Evolutionary conservation across 2,888 invertebrate species (phyloP), one percentile per base, ranked within the genome.

Genomic region (Dicycla oo): DNA sequence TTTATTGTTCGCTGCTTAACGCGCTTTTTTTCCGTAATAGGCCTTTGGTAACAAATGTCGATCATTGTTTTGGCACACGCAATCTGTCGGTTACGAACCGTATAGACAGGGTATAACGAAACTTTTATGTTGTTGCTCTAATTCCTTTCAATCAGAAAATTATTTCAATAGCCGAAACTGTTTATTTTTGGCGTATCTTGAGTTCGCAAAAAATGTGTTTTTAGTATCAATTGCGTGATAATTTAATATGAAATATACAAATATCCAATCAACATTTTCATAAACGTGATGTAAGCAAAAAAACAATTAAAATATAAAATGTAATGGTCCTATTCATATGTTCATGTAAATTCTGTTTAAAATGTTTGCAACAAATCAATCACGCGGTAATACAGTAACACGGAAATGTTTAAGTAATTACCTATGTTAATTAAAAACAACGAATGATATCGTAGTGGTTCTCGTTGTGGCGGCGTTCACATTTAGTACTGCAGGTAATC

Each of bases 31-130:
- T 88, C 85, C 86, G 88, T 90, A 89, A 91, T 88, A 90, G 88
- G 84, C 87, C 85, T 89, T 89, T 87, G 87, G 88, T 87, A 91
- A 92, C 88, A 91, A 91, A 91, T 87, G 90, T 86, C 88, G 90
- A 93, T 93, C 89, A 93, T 93, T 93, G 92, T 93, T 92, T 93
- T 90, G 85, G 87, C 84, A 89, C 93, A 94, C 93, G 94, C 94
- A 92, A 94, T 91, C 90, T 86, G 88, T 88, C 88, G 82, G 91
- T 92, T 93, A 91, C 84, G 85, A 84, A 88, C 82, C 85, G 87
- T 87, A 87, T 70, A 86, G 83, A 73, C 75, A 77, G 83, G 61
- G 83, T 86, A 86, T 82, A 89, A 88, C 82, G 78, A 88, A 91
- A 88, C 82, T 88, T 89, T 87, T 89, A 87, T 86, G 85, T 88